Evolutionary conservation across 1,140 invertebrate species (phyloP).

Genomic region (Liolophura sinensis): DNA sequence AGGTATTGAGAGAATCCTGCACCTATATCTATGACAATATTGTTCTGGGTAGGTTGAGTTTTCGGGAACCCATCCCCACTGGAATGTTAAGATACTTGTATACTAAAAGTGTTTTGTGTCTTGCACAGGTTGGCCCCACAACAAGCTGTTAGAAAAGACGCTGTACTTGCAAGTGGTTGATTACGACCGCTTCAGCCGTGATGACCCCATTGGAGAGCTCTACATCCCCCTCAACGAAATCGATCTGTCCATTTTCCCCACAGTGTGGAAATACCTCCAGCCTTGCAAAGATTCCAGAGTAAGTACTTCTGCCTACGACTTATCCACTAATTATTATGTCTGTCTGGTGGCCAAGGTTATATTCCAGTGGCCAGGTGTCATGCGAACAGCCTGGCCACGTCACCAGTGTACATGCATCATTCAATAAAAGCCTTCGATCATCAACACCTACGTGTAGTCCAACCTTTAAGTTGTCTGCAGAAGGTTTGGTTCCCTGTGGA

Average conservation of each 20-base stretch:
- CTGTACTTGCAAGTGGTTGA: constrained; percentile 69
- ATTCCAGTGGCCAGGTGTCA: no score
- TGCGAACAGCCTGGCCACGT: no score
- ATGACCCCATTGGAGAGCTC: constrained; percentile 97
- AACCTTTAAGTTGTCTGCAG: no score
- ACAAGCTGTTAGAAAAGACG: constrained; percentile 51
- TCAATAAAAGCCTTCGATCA: no score
- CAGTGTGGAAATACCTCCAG: constrained; percentile 51
- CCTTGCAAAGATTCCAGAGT: constrained; percentile 57
- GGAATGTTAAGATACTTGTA: background rate
- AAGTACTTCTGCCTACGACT: constrained; percentile 14
- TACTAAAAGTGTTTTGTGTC: background rate
- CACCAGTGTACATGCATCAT: no score
- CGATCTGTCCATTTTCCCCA: constrained; percentile 69
- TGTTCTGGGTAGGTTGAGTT: no score
- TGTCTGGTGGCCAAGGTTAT: no score
- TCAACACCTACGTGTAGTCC: no score
- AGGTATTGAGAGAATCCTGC: no score
- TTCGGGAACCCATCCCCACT: background rate
- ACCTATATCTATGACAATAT: no score
- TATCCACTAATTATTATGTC: no score
- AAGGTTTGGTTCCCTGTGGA: no score
- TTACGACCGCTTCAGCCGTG: constrained; percentile 95
- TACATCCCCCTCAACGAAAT: constrained; percentile 80
- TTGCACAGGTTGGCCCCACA: constrained; percentile 51